Conservation (phyloP, 2,113 vertebrate genomes). For the Mesembrinibis cayennensis region DNA sequence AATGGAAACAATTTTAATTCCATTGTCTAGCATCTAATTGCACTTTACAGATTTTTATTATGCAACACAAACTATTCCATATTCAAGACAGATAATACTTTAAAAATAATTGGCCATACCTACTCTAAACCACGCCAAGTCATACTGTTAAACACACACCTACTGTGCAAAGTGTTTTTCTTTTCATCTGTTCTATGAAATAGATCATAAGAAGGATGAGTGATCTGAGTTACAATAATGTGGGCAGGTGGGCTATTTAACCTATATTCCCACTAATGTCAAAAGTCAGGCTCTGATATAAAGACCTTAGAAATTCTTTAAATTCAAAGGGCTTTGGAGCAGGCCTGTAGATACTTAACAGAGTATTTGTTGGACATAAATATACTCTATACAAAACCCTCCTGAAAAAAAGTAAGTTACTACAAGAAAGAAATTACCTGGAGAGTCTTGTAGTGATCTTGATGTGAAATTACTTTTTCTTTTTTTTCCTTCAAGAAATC, state of each 20-base stretch:
- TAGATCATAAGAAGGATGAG: not conserved
- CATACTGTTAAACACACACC: not conserved
- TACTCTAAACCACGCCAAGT: not conserved
- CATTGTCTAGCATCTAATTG: not conserved
- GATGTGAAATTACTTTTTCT: conserved; percentile 62
- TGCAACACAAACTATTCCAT: not conserved
- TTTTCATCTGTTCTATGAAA: not conserved
- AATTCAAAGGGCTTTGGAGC: not conserved
- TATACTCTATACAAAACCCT: not conserved
- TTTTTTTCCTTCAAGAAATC: conserved; percentile 73
- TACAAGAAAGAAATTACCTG: conserved; percentile 69
- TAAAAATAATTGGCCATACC: not conserved
- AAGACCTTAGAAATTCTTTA: not conserved
- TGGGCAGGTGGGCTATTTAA: not conserved
- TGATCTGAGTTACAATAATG: not conserved
- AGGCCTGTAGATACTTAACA: not conserved
- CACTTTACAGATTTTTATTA: not conserved
- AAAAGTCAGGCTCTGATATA: not conserved
- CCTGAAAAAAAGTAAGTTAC: not conserved
- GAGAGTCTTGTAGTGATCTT: conserved; percentile 70
- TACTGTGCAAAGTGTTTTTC: not conserved
- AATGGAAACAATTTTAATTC: not conserved
- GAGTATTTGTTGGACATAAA: not conserved
- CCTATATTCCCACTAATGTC: not conserved
- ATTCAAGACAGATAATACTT: not conserved